Conservation (phyloP, 2,888 invertebrate genomes). For the Dasypolia templi region DNA sequence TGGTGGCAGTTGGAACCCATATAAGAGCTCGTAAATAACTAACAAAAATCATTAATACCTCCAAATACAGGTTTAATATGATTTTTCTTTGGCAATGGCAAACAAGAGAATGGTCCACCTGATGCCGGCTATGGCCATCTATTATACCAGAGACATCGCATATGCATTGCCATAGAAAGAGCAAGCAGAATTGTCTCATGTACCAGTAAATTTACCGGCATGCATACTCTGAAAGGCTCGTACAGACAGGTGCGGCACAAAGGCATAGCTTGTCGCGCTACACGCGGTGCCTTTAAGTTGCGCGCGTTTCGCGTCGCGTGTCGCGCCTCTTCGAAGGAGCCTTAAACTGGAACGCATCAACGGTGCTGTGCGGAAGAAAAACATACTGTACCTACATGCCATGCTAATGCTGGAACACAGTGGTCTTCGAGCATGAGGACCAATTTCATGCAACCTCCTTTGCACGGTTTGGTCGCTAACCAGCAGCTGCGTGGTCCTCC, state of each 20-base stretch:
- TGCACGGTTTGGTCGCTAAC: not conserved
- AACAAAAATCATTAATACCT: conserved; percentile 11
- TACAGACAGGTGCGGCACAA: too few species aligned
- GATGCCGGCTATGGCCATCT: not conserved
- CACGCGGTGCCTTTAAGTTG: too few species aligned
- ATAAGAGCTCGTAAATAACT: not conserved
- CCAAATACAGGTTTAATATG: conserved; percentile 27
- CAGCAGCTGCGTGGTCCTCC: not conserved
- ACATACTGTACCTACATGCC: too few species aligned
- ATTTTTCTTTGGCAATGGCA: not conserved
- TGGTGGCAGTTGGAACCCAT: not conserved
- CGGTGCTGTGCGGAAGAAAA: not conserved
- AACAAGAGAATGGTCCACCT: not conserved
- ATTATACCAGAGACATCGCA: not conserved
- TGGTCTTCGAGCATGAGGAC: too few species aligned
- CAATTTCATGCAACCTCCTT: not conserved
- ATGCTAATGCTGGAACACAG: too few species aligned
- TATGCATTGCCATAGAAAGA: not conserved
- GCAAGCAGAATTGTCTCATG: not conserved
- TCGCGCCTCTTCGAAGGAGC: too few species aligned
- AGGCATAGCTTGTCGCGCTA: too few species aligned
- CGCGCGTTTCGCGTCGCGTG: too few species aligned
- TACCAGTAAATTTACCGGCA: not conserved
- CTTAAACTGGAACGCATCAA: not conserved
- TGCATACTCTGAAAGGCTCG: not conserved